phyloP scores from a whole-genome alignment of 2,113 vertebrate genomes.

The Campylomormyrus tamandua region DNA sequence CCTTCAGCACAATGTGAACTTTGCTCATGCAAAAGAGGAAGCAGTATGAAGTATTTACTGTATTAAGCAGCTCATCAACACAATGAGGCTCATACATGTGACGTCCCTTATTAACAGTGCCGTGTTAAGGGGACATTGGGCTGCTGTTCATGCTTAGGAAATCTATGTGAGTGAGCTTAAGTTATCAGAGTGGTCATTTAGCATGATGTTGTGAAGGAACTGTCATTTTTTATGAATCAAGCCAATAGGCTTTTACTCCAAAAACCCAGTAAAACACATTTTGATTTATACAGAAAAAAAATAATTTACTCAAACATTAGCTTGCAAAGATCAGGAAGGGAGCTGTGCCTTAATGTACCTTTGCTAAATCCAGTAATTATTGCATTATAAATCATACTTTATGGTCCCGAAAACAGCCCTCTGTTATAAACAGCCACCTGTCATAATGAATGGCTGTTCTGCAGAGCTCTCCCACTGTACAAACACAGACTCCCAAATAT shows the following conservation, averaged over 20 bases:
- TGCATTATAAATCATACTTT: neutral
- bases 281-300: neutral
- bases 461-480: neutral
- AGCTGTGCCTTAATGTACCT: neutral
- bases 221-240: neutral
- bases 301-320: too few relatives aligned
- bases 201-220: too few relatives aligned
- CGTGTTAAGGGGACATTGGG: too few relatives aligned
- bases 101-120: too few relatives aligned
- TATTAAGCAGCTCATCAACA: too few relatives aligned
- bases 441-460: neutral
- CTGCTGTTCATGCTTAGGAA: too few relatives aligned
- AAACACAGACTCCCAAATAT: neutral
- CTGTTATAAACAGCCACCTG: neutral
- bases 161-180: too few relatives aligned
- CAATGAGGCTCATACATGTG: too few relatives aligned
- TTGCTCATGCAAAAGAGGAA: too few relatives aligned
- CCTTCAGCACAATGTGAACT: too few relatives aligned
- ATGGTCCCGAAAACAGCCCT: neutral
- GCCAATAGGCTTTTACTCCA: neutral
- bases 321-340: neutral
- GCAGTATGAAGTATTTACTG: too few relatives aligned
- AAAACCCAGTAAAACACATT: neutral
- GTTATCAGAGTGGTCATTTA: too few relatives aligned
- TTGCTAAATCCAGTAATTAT: neutral